phyloP scores from a whole-genome alignment of 2,113 vertebrate species.

The Baryphthengus martii region DNA sequence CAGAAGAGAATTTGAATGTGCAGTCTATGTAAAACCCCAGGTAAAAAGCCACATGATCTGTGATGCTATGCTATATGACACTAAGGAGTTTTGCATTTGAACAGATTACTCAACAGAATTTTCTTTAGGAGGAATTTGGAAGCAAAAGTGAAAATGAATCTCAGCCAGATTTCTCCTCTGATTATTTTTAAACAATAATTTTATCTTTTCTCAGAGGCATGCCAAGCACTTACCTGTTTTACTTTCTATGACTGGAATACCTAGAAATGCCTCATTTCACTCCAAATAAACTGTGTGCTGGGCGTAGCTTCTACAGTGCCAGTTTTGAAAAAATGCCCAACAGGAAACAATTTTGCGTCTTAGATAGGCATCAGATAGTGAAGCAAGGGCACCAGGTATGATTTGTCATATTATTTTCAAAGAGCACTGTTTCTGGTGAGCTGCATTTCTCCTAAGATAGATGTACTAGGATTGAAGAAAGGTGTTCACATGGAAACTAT shows the following conservation, averaged over 20 bases:
- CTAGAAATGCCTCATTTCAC: background rate
- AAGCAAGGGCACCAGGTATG: background rate
- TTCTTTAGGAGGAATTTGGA: background rate
- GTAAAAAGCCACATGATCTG: background rate
- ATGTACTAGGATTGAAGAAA: background rate
- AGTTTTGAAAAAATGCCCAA: background rate
- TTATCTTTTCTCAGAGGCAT: background rate
- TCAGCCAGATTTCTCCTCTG: background rate
- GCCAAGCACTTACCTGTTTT: background rate
- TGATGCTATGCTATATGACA: background rate
- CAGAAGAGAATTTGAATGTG: background rate
- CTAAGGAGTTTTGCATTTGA: background rate
- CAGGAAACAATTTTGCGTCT: background rate
- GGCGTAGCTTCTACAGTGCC: background rate
- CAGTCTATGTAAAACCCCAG: background rate
- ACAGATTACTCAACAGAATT: slow-evolving; percentile 12
- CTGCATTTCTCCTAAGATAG: background rate
- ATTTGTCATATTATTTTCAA: background rate
- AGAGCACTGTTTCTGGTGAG: background rate
- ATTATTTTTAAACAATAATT: background rate
- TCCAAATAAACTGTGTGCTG: background rate
- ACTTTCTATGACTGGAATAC: background rate
- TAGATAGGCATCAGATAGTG: background rate
- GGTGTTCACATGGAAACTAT: background rate
- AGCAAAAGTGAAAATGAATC: slow-evolving; percentile 28